Conservation (phyloP, 2,888 invertebrate species). For the Tuberolachnus salignus region DNA sequence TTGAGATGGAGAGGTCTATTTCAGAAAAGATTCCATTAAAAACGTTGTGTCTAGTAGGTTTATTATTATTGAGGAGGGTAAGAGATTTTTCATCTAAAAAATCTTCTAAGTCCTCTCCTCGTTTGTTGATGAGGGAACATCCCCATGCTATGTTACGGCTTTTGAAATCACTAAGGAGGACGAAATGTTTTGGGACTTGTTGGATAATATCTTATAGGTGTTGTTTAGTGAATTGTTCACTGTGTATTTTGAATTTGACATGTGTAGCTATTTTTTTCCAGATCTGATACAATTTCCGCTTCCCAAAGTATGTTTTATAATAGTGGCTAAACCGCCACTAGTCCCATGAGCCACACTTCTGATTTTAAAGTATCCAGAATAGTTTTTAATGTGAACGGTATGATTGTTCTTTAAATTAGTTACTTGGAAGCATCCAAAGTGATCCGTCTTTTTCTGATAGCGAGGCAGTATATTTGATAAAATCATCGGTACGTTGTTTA, state of each 20-base stretch:
- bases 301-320: no score
- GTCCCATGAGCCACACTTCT: neutral
- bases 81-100: neutral
- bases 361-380: neutral
- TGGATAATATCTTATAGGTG: neutral
- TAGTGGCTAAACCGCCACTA: neutral
- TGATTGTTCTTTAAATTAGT: slow-evolving; percentile 7
- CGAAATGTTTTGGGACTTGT: neutral
- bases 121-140: neutral
- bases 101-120: neutral
- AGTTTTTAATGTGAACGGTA: neutral
- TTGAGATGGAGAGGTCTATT: neutral
- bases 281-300: neutral
- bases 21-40: neutral
- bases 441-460: no score
- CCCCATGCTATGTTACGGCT: neutral
- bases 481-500: no score
- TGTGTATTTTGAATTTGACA: neutral
- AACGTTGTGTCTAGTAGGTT: neutral
- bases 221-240: neutral
- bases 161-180: neutral
- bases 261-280: neutral
- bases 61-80: neutral
- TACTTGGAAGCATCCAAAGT: slow-evolving; percentile 22
- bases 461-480: no score